These are phyloP conservation scores for Branchinecta sandiegonensis DNA, from an alignment of 2,888 invertebrate species.

Conservation along the genomic window DNA sequence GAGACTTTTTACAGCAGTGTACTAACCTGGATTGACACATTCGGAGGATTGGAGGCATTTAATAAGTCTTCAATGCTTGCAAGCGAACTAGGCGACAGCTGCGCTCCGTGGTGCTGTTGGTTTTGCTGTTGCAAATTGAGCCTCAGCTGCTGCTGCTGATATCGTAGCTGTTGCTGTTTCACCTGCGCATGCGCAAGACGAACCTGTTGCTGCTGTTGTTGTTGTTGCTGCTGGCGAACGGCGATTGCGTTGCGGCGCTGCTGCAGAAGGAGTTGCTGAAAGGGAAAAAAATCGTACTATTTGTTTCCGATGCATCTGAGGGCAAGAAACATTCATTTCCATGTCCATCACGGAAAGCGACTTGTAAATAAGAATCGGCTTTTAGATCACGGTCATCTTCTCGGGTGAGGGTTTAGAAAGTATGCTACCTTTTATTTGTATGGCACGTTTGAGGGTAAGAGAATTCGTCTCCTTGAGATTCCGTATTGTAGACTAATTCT, in stretches of 20 bases:
- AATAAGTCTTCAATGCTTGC: conserved; percentile 25
- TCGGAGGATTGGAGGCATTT: conserved; percentile 19
- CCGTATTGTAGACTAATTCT: no score
- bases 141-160: not conserved
- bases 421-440: no score
- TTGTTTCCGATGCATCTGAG: no score
- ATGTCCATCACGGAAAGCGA: no score
- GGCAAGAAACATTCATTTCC: no score
- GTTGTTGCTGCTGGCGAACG: not conserved
- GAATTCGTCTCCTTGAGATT: no score
- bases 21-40: conserved; percentile 2
- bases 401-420: no score
- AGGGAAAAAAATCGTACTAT: not conserved
- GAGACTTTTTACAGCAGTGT: not conserved
- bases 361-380: no score
- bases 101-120: conserved; percentile 26
- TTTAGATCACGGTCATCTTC: no score
- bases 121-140: conserved; percentile 20
- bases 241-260: not conserved
- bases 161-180: not conserved
- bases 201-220: not conserved
- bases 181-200: not conserved
- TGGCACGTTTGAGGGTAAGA: no score
- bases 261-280: conserved; percentile 1
- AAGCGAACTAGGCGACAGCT: conserved; percentile 29